Evolutionary conservation across 2,888 invertebrate genomes (phyloP).

Genomic region (Melangyna quadrimaculata): DNA sequence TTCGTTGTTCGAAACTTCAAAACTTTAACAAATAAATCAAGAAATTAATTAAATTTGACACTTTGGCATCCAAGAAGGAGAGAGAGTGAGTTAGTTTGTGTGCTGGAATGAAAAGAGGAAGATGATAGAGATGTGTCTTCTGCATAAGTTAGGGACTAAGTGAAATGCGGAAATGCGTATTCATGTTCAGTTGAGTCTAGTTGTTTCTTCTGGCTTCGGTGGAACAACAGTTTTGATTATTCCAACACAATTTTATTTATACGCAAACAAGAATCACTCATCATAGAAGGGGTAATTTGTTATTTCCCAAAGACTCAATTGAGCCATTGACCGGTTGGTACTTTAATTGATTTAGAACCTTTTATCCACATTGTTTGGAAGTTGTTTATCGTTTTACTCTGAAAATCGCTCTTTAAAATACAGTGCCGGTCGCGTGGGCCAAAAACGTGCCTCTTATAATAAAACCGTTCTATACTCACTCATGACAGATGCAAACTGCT

Average conservation of each 20-base stretch:
- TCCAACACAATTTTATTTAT: neutral
- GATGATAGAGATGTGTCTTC: neutral
- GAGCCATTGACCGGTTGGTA: slow-evolving; percentile 54
- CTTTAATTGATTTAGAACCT: slow-evolving; percentile 7
- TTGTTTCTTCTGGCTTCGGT: neutral
- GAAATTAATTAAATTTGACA: slow-evolving; percentile 81
- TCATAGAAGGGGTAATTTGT: slow-evolving; percentile 9
- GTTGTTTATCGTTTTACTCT: slow-evolving; percentile 52
- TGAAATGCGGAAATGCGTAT: neutral
- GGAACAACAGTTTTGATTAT: neutral
- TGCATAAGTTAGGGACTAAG: slow-evolving; percentile 19
- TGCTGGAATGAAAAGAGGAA: neutral
- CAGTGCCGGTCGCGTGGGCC: neutral
- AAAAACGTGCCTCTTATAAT: slow-evolving; percentile 63
- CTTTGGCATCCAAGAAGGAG: slow-evolving; percentile 33
- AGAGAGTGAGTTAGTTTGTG: neutral
- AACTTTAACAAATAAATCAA: slow-evolving; percentile 80
- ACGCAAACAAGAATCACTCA: neutral
- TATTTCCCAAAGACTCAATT: neutral
- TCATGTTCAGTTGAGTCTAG: neutral
- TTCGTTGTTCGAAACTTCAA: slow-evolving; percentile 59
- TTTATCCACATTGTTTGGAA: neutral
- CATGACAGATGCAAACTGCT: neutral
- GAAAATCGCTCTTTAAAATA: neutral
- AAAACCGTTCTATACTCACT: slow-evolving; percentile 21